Base-by-base conservation (phyloP, 1,140 invertebrate species). In the Lepeophtheirus salmonis region DNA sequence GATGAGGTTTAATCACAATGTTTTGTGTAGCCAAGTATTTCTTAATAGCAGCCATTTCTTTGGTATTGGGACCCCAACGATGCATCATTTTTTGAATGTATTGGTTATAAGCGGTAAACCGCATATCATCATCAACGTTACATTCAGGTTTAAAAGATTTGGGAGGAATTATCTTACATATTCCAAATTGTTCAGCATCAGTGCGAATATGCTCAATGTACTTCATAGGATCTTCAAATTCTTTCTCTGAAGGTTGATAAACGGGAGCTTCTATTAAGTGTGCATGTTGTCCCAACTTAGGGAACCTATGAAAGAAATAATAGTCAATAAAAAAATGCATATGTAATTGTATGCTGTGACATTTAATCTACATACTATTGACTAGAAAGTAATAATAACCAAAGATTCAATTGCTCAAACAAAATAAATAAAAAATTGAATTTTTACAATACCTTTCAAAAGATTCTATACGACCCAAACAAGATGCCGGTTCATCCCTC, bases 121-220 rank as follows among this genome's bases (percentile, higher is more conserved):
- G 73, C 79, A 88, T 85, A 66, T 83, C 83, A 67, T 84, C 85
- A 30, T 80, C 79, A 0, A 92, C 80, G 67, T 84, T 83, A 67
- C 88, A 91, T 66, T 89, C 83, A 0, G 88, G 84, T 75, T 86
- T 86, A 67, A 91, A 94, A 67, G 76, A 81, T 3, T 75, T 67
- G 0, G 89, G 90, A n/a, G 89, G 86, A 24, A 94, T 80, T 30
- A 94, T 84, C 66, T 83, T 79, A 67, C 88, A 92, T 63, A 94
- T 80, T 0, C 90, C 90, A 72, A 80, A 90, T 60, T 82, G 78
- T 61, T 86, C 82, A 0, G 86, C 87, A 61, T 80, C 73, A 0
- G 79, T 76, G 56, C 80, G 76, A 20, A 95, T 90, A 63, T 83
- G 81, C 63, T 86, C 82, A 63, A 95, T 88, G 66, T 88, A 96